Conservation (phyloP, 1,140 invertebrate species). For the Saxidomus purpurata region DNA sequence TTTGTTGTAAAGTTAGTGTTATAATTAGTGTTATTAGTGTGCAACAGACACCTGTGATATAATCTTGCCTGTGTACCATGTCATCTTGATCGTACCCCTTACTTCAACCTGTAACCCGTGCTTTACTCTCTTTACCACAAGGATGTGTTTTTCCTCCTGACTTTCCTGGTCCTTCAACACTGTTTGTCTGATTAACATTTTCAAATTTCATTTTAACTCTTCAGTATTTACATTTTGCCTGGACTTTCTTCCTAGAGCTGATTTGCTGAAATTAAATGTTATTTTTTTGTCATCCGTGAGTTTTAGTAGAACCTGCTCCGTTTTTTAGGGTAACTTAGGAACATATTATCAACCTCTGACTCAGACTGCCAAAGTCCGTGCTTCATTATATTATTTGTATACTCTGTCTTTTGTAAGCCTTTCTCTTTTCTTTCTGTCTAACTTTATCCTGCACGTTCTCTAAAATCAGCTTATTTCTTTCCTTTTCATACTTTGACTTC, state of each 20-base stretch:
- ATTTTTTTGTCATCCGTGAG: neutral
- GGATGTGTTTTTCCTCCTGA: neutral
- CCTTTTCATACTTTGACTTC: slow-evolving; percentile 9
- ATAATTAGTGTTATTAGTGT: neutral
- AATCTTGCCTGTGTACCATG: slow-evolving; percentile 8
- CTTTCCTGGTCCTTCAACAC: neutral
- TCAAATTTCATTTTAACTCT: slow-evolving; percentile 6
- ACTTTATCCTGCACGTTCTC: neutral
- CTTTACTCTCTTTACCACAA: neutral
- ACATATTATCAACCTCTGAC: slow-evolving; percentile 28
- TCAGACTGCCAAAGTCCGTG: neutral
- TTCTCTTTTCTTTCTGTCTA: slow-evolving; percentile 29
- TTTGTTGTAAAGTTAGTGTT: no score
- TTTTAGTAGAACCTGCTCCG: neutral
- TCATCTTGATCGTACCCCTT: neutral
- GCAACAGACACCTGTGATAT: neutral
- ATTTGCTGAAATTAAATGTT: slow-evolving; percentile 20
- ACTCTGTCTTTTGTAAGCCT: slow-evolving; percentile 35
- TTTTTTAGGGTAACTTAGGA: neutral
- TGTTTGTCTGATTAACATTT: neutral
- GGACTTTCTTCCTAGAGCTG: slow-evolving; percentile 4
- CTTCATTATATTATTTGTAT: neutral
- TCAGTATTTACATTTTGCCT: neutral
- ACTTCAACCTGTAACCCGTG: neutral
- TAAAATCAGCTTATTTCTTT: slow-evolving; percentile 16